A percentile compares a stretch with the other conserved stretches of the same genome.
Conservation (phyloP, 2,113 vertebrate species). For the Micromys minutus region DNA sequence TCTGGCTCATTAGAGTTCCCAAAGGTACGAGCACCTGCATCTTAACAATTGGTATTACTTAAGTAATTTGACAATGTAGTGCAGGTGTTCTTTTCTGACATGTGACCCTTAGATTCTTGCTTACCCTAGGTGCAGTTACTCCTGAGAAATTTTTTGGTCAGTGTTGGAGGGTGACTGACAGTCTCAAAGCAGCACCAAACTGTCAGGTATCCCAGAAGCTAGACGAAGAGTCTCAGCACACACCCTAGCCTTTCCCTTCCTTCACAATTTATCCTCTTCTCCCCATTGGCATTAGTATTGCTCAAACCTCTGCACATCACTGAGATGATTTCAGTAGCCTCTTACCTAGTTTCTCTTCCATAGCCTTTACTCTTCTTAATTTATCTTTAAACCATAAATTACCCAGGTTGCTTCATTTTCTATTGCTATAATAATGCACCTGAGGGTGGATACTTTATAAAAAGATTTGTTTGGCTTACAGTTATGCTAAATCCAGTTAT, state of each 20-base stretch:
- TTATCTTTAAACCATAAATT: background rate
- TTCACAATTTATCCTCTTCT: background rate
- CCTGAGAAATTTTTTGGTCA: background rate
- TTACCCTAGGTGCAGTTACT: background rate
- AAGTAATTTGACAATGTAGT: background rate
- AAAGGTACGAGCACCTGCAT: background rate
- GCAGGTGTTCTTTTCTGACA: background rate
- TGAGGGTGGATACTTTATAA: background rate
- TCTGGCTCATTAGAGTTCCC: background rate
- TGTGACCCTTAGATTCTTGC: background rate
- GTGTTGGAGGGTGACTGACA: background rate
- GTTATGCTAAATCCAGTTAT: background rate
- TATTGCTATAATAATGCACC: background rate
- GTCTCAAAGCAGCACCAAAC: background rate
- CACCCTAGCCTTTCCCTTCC: background rate
- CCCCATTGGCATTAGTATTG: background rate
- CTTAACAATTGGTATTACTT: background rate
- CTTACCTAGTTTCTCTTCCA: background rate
- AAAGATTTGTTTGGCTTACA: background rate
- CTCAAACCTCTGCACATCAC: background rate
- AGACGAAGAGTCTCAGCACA: background rate
- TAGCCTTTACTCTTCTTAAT: background rate
- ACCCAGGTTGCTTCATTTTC: background rate
- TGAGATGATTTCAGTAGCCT: background rate
- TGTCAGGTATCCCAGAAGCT: background rate